These are phyloP conservation scores for Alexandromys fortis DNA, from an alignment of 2,113 vertebrate genomes.

Conservation along the genomic window DNA sequence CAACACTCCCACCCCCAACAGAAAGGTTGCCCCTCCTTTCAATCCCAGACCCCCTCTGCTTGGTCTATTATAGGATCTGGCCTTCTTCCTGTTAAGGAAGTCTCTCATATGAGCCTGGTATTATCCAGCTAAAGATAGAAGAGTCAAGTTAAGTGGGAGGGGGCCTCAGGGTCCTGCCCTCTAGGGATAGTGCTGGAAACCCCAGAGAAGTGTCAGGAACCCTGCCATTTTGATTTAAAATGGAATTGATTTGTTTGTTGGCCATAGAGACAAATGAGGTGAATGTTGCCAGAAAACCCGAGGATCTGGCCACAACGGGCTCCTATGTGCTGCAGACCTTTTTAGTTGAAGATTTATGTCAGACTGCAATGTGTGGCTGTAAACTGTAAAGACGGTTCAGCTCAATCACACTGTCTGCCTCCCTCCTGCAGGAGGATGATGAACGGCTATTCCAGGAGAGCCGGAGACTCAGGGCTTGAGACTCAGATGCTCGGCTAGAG, in stretches of 20 bases:
- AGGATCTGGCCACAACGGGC: conserved; percentile 38
- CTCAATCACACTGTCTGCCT: neutral
- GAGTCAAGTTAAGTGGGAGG: neutral
- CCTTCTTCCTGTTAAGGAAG: neutral
- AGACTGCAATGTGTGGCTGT: neutral
- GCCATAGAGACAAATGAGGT: conserved; percentile 52
- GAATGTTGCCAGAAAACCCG: conserved; percentile 53
- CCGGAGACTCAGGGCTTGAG: neutral
- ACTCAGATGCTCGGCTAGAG: neutral
- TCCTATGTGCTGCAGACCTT: conserved; percentile 2
- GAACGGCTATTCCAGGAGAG: neutral
- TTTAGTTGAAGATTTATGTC: conserved; percentile 70
- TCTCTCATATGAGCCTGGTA: neutral
- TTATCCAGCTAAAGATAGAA: neutral
- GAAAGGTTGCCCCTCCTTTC: neutral
- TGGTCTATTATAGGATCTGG: neutral
- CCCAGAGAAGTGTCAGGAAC: neutral
- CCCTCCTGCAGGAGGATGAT: neutral
- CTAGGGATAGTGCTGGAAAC: neutral
- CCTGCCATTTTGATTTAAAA: conserved; percentile 66
- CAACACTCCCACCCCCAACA: accelerated
- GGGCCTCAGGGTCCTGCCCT: neutral
- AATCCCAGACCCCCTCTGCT: neutral
- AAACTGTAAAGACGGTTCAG: conserved; percentile 35
- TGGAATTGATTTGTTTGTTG: conserved; percentile 66